Percentiles rank a stretch among this genome's conserved stretches.
phyloP scores from a whole-genome alignment of 1,140 invertebrate genomes.

The Gyrodactylus salaris region DNA sequence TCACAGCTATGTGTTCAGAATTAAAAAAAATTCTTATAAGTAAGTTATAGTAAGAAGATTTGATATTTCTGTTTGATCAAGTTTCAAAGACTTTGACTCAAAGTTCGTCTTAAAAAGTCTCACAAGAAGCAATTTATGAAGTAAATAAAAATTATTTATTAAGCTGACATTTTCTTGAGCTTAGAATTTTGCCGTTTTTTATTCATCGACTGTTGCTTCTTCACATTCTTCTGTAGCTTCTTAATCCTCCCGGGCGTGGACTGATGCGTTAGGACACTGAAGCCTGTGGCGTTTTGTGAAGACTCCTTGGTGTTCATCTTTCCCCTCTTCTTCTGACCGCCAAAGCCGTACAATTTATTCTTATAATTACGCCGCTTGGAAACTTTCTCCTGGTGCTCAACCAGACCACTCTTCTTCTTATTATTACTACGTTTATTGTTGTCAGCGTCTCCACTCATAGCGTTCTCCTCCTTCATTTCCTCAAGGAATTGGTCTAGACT shows the following conservation, averaged over 20 bases:
- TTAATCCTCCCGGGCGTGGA: not conserved
- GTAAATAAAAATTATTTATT: not conserved
- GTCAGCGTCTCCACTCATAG: not conserved
- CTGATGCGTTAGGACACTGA: not conserved
- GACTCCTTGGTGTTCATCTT: slow-evolving; percentile 48
- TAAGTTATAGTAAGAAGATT: too few species aligned
- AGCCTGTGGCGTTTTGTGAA: not conserved
- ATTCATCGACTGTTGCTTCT: not conserved
- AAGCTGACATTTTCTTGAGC: not conserved
- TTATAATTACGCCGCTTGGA: slow-evolving; percentile 28
- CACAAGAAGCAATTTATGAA: too few species aligned
- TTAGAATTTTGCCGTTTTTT: not conserved
- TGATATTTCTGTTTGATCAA: too few species aligned
- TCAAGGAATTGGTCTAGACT: not conserved
- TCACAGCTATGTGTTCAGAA: too few species aligned
- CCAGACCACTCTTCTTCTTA: not conserved
- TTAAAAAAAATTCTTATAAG: too few species aligned
- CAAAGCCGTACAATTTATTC: slow-evolving; percentile 62
- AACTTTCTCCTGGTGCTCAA: not conserved
- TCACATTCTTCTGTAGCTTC: not conserved
- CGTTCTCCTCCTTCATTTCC: not conserved
- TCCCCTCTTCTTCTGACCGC: slow-evolving; percentile 55
- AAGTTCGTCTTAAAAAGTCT: too few species aligned
- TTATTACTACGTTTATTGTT: too few species aligned
- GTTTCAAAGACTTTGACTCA: too few species aligned